Conservation (phyloP, 2,888 invertebrate genomes). For the Clistopyga incitator region DNA sequence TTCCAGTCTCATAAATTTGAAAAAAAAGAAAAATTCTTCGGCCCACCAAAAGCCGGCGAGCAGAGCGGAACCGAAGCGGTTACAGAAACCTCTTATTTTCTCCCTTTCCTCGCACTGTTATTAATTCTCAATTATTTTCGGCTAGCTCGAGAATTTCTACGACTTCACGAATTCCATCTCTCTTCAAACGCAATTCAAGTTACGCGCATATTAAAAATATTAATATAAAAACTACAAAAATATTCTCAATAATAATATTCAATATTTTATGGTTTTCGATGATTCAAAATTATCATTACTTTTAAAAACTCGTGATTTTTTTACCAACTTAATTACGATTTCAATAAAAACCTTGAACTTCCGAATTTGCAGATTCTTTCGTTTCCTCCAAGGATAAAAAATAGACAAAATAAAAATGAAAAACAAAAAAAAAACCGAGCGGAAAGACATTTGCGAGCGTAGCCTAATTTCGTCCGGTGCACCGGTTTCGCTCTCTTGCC, state of each 20-base stretch:
- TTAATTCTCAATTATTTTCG: constrained; percentile 55
- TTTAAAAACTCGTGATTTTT: background rate
- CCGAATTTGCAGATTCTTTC: background rate
- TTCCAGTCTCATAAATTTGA: constrained; percentile 27
- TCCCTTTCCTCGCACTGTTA: constrained; percentile 22
- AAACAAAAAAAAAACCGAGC: no score
- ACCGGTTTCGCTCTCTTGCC: constrained; percentile 42
- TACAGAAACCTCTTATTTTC: constrained; percentile 42
- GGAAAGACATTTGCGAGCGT: constrained; percentile 3
- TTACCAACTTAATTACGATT: background rate
- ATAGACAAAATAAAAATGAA: constrained; percentile 18
- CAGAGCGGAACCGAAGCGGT: constrained; percentile 35
- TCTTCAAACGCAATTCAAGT: no score
- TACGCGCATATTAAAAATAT: no score
- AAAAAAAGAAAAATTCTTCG: constrained; percentile 7
- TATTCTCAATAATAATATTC: no score
- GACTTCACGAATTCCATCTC: constrained; percentile 1
- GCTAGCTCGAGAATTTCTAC: constrained; percentile 32
- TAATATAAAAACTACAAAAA: no score
- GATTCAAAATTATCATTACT: no score
- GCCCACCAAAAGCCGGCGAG: background rate
- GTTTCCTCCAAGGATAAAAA: background rate
- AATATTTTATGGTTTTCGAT: no score
- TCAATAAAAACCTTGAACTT: background rate
- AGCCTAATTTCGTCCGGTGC: constrained; percentile 16